phyloP scores from a whole-genome alignment of 2,113 vertebrate genomes.

The Anolis carolinensis region DNA sequence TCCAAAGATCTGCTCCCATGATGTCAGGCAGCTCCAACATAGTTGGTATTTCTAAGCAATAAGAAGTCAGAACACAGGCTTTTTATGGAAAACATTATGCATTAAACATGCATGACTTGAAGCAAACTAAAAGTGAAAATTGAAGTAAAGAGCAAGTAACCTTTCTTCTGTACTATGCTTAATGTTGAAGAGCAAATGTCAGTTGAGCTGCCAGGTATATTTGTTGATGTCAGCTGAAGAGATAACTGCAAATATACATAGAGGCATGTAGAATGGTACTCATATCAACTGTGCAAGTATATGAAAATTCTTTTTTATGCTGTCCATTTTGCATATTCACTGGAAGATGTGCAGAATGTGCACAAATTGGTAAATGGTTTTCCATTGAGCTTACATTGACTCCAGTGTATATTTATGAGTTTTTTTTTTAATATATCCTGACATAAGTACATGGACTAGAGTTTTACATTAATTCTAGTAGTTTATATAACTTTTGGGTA shows the following conservation, averaged over 20 bases:
- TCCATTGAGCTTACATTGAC: background rate
- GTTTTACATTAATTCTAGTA: background rate
- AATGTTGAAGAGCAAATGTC: background rate
- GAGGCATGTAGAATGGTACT: background rate
- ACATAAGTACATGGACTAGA: background rate
- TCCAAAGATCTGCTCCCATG: slow-evolving; percentile 43
- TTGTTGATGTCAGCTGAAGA: background rate
- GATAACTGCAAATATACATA: background rate
- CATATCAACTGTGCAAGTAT: background rate
- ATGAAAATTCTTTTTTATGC: background rate
- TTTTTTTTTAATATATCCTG: background rate
- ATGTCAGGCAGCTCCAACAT: slow-evolving; percentile 44
- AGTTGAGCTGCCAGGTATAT: background rate
- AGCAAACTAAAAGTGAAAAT: slow-evolving; percentile 24
- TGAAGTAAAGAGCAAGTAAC: slow-evolving; percentile 14
- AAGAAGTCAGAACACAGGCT: slow-evolving; percentile 51
- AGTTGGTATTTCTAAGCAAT: slow-evolving; percentile 68
- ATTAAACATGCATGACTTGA: background rate
- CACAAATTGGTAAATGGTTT: background rate
- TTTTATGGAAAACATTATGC: slow-evolving; percentile 17
- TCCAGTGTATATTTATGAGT: background rate
- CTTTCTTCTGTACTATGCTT: background rate
- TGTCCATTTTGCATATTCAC: slow-evolving; percentile 3
- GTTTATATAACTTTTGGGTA: too few species aligned
- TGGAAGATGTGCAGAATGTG: background rate